These are phyloP conservation scores for Tiliqua scincoides DNA, from an alignment of 2,113 vertebrate species.

Conservation along the genomic window DNA sequence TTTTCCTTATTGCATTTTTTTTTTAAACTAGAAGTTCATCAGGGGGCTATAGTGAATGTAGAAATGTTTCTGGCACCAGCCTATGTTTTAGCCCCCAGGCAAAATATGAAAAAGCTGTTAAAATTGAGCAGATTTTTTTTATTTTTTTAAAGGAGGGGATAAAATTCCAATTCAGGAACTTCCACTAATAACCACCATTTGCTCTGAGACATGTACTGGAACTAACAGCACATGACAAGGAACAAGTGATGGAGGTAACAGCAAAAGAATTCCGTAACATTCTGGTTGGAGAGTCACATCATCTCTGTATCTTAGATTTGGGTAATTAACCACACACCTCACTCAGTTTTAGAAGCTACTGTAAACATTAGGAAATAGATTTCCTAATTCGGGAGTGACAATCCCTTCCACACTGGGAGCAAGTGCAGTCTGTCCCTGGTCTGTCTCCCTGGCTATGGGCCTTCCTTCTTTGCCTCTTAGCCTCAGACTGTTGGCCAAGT, in stretches of 20 bases:
- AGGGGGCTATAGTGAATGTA: conserved; percentile 52
- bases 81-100: conserved; percentile 51
- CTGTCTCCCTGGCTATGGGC: too few species aligned
- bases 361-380: neutral
- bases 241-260: neutral
- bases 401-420: too few species aligned
- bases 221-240: conserved; percentile 50
- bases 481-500: too few species aligned
- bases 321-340: neutral
- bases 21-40: conserved; percentile 62
- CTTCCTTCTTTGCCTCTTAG: too few species aligned
- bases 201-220: conserved; percentile 12
- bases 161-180: conserved; percentile 43
- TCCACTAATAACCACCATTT: conserved; percentile 59
- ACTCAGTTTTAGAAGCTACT: neutral
- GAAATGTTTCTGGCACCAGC: conserved; percentile 58
- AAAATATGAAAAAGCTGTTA: conserved; percentile 67
- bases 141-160: conserved; percentile 42
- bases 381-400: too few species aligned
- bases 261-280: neutral
- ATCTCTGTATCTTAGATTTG: neutral
- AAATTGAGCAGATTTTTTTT: conserved; percentile 42
- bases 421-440: too few species aligned
- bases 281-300: conserved; percentile 13
- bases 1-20: conserved; percentile 49